Conservation (phyloP, 2,888 invertebrate genomes). For the Euzetes globulus region DNA sequence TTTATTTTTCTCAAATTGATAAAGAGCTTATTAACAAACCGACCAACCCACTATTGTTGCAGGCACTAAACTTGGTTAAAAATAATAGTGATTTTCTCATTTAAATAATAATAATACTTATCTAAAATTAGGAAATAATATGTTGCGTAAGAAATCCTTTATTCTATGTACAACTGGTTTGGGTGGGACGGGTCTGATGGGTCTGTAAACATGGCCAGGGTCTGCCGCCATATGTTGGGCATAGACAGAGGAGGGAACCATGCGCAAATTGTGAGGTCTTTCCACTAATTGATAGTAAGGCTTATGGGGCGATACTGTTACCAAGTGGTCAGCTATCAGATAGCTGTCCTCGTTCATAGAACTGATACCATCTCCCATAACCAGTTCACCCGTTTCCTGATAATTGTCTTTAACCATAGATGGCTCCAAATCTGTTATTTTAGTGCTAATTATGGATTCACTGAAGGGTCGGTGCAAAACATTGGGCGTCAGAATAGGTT, state of each 20-base stretch:
- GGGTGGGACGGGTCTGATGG: neutral
- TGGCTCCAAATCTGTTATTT: neutral
- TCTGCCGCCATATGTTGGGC: neutral
- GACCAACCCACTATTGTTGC: too few relatives aligned
- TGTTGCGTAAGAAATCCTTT: neutral
- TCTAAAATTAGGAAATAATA: neutral
- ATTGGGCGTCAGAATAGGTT: neutral
- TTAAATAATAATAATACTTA: too few relatives aligned
- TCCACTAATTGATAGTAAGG: neutral
- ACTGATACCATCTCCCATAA: neutral
- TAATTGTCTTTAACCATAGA: neutral
- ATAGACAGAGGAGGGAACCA: neutral
- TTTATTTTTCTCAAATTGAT: too few relatives aligned
- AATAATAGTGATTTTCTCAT: neutral
- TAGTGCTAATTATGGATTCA: neutral
- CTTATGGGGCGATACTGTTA: neutral
- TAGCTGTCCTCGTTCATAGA: neutral
- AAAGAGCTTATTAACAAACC: too few relatives aligned
- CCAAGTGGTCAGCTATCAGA: neutral
- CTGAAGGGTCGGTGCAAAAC: too few relatives aligned
- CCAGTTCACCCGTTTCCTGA: neutral
- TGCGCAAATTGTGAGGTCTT: neutral
- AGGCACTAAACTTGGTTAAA: too few relatives aligned
- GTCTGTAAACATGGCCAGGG: neutral
- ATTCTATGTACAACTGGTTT: constrained; percentile 4